Evolutionary conservation across 2,888 invertebrate species (phyloP).

Genomic region (Lepidonotus clava): DNA sequence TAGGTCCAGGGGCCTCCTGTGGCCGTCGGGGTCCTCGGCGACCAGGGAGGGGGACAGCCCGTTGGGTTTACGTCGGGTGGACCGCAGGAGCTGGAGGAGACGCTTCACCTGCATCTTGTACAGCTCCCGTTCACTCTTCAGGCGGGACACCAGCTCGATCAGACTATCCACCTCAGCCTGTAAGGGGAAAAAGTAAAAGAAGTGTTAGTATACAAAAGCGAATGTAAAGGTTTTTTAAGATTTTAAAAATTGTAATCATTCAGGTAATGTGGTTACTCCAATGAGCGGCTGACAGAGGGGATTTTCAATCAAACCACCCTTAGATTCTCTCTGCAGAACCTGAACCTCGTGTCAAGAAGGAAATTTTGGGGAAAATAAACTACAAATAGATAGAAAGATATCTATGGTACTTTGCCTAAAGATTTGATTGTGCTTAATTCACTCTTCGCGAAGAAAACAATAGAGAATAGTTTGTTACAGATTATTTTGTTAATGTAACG

Average conservation of each 20-base stretch:
- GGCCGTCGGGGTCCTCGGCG: constrained; percentile 30
- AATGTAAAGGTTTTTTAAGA: too few relatives aligned
- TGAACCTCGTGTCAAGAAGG: not conserved
- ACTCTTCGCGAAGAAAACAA: too few relatives aligned
- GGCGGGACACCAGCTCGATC: constrained; percentile 61
- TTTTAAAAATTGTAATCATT: too few relatives aligned
- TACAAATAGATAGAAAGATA: not conserved
- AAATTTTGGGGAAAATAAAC: not conserved
- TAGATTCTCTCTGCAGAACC: not conserved
- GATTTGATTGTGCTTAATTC: too few relatives aligned
- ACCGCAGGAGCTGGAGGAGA: constrained; percentile 52
- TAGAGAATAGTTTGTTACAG: too few relatives aligned
- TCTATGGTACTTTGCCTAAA: too few relatives aligned
- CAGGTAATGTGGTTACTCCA: too few relatives aligned
- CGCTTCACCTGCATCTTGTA: constrained; percentile 60
- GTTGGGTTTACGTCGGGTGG: constrained; percentile 21
- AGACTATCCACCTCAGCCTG: constrained; percentile 64
- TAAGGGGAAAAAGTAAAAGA: not conserved
- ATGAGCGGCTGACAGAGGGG: too few relatives aligned
- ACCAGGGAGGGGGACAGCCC: constrained; percentile 42
- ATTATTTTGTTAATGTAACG: too few relatives aligned
- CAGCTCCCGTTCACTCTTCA: constrained; percentile 60
- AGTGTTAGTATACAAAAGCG: too few relatives aligned
- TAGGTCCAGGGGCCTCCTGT: not conserved
- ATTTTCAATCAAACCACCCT: too few relatives aligned